Evolutionary conservation across 2,888 invertebrate genomes (phyloP).

Genomic region (Unio delphinus): DNA sequence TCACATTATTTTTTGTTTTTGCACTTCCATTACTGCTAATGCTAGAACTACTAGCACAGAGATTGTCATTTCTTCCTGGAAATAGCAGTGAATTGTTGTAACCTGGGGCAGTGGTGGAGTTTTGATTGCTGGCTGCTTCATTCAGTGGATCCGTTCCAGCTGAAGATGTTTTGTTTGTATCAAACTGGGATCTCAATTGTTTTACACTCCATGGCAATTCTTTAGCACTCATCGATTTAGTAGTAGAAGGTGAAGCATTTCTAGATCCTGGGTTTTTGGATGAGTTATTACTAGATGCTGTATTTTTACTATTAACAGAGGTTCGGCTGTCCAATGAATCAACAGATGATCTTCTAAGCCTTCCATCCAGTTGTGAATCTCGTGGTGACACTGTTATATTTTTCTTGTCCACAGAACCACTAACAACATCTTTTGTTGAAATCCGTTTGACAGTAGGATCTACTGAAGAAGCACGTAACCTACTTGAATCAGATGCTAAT

Average conservation of each 20-base stretch:
- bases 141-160: slow-evolving; percentile 8
- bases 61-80: slow-evolving; percentile 39
- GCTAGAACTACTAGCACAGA: slow-evolving; percentile 50
- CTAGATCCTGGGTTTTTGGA: too few species aligned
- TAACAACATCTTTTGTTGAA: slow-evolving; percentile 16
- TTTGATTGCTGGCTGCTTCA: slow-evolving; percentile 8
- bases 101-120: slow-evolving; percentile 25
- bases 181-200: slow-evolving; percentile 47
- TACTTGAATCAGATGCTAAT: slow-evolving; percentile 22
- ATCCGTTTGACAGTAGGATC: slow-evolving; percentile 8
- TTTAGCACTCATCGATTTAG: slow-evolving; percentile 1
- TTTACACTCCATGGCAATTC: slow-evolving; percentile 63
- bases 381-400: too few species aligned
- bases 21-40: slow-evolving; percentile 47
- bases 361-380: too few species aligned
- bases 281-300: too few species aligned
- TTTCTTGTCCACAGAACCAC: too few species aligned
- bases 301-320: too few species aligned
- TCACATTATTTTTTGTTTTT: slow-evolving; percentile 15
- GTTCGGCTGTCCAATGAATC: too few species aligned
- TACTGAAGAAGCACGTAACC: slow-evolving; percentile 27
- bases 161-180: slow-evolving; percentile 21
- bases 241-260: too few species aligned
- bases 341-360: too few species aligned
- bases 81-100: slow-evolving; percentile 54